Evolutionary conservation across 2,113 vertebrate species (phyloP).

Genomic region (Notiomystis cincta): DNA sequence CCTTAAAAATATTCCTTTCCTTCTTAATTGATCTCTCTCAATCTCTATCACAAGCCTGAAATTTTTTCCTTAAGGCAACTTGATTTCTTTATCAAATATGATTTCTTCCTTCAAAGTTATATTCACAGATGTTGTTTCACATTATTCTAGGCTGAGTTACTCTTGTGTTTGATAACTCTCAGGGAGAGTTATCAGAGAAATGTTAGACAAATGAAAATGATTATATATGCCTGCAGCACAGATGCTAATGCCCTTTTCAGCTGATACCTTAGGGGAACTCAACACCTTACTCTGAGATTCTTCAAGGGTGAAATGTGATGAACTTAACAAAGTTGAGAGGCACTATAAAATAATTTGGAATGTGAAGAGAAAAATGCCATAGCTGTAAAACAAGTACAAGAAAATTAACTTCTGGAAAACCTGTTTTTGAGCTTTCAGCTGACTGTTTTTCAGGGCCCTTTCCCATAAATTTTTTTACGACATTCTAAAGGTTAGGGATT

Average conservation of each 20-base stretch:
- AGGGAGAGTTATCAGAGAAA: neutral
- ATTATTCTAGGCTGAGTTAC: neutral
- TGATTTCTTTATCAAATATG: neutral
- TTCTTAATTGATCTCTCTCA: neutral
- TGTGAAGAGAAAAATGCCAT: neutral
- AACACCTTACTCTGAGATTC: neutral
- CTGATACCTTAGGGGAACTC: neutral
- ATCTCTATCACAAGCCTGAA: neutral
- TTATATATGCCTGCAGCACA: neutral
- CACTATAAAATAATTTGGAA: neutral
- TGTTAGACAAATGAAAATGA: neutral
- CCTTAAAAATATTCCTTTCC: neutral
- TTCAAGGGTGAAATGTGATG: neutral
- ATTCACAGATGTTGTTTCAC: neutral
- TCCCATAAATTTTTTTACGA: neutral
- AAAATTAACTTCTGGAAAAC: neutral
- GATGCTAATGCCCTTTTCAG: slow-evolving; percentile 13
- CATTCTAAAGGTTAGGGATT: neutral
- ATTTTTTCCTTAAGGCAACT: neutral
- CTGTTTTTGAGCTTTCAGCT: neutral
- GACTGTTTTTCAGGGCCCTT: neutral
- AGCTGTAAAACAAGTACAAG: neutral
- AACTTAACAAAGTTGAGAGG: neutral
- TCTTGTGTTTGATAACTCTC: neutral
- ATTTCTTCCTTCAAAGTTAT: slow-evolving; percentile 7